These are phyloP conservation scores for Scomber colias DNA, from an alignment of 2,113 vertebrate species.

Conservation along the genomic window DNA sequence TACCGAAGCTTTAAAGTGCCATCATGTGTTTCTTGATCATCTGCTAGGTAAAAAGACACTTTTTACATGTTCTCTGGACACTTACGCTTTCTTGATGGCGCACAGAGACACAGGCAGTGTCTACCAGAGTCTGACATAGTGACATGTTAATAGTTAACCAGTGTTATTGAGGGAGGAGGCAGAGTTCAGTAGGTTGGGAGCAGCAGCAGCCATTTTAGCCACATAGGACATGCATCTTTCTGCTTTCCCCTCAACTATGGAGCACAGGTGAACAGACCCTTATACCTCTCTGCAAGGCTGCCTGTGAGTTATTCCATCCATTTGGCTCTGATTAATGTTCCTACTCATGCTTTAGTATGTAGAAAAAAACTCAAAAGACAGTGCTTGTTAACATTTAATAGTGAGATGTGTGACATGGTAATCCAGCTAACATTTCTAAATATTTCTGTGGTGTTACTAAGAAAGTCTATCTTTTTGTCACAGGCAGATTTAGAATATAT, in stretches of 20 bases:
- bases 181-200: constrained; percentile 60
- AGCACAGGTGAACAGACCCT: constrained; percentile 4
- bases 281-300: not conserved
- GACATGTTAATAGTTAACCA: constrained; percentile 81
- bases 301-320: constrained; percentile 34
- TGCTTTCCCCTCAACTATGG: constrained; percentile 33
- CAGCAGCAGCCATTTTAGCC: constrained; percentile 75
- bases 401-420: constrained; percentile 5
- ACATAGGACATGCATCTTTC: not conserved
- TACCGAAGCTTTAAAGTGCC: too few species aligned
- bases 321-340: not conserved
- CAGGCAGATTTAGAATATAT: not conserved
- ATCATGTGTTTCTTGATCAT: too few species aligned
- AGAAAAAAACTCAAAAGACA: constrained; percentile 5
- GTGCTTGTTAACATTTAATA: constrained; percentile 4
- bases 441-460: not conserved
- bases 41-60: too few species aligned
- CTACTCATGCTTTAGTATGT: not conserved
- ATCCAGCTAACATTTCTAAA: not conserved
- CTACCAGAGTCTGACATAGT: constrained; percentile 14
- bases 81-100: not conserved
- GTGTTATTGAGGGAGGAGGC: constrained; percentile 54
- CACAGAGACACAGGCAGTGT: not conserved
- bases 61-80: too few species aligned
- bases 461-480: not conserved